Evolutionary conservation across 1,140 invertebrate genomes (phyloP).

Genomic region (Drosophila aff.): DNA sequence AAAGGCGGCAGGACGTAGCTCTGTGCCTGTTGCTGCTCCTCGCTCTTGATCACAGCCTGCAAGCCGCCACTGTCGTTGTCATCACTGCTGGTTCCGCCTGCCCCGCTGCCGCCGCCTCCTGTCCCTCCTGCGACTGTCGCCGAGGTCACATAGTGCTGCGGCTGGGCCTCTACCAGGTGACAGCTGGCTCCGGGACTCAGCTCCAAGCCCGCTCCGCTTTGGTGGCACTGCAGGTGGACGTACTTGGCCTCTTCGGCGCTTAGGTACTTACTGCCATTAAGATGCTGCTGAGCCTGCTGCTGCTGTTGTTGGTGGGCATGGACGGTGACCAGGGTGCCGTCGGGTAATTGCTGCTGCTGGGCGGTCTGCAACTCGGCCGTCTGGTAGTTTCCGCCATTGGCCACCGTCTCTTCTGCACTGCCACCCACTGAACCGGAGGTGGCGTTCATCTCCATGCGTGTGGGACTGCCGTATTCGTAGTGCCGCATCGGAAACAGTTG

Average conservation of each 20-base stretch:
- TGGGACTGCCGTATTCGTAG: slow-evolving; percentile 84
- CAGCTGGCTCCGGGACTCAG: slow-evolving; percentile 53
- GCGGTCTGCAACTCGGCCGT: slow-evolving; percentile 53
- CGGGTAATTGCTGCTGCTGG: slow-evolving; percentile 61
- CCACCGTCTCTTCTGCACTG: slow-evolving; percentile 37
- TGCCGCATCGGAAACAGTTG: slow-evolving; percentile 84
- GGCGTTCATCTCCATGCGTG: slow-evolving; percentile 69
- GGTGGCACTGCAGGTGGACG: slow-evolving; percentile 72
- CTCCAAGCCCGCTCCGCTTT: slow-evolving; percentile 49
- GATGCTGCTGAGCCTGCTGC: slow-evolving; percentile 61
- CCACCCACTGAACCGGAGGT: slow-evolving; percentile 49
- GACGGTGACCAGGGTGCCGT: slow-evolving; percentile 65
- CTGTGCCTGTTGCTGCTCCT: slow-evolving; percentile 77
- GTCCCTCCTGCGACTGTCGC: slow-evolving; percentile 32
- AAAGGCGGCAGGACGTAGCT: slow-evolving; percentile 84
- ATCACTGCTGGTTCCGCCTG: slow-evolving; percentile 47
- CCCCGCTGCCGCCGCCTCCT: slow-evolving; percentile 25
- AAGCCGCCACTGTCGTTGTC: slow-evolving; percentile 68
- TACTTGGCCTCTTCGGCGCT: slow-evolving; percentile 76
- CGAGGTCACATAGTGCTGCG: slow-evolving; percentile 64
- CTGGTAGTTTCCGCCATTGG: slow-evolving; percentile 62
- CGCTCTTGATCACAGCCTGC: slow-evolving; percentile 82
- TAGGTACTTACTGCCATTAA: slow-evolving; percentile 76
- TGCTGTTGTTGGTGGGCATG: slow-evolving; percentile 59
- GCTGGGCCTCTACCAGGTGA: slow-evolving; percentile 64